Conservation (phyloP, 2,113 vertebrate genomes). For the Tonatia bakeri region DNA sequence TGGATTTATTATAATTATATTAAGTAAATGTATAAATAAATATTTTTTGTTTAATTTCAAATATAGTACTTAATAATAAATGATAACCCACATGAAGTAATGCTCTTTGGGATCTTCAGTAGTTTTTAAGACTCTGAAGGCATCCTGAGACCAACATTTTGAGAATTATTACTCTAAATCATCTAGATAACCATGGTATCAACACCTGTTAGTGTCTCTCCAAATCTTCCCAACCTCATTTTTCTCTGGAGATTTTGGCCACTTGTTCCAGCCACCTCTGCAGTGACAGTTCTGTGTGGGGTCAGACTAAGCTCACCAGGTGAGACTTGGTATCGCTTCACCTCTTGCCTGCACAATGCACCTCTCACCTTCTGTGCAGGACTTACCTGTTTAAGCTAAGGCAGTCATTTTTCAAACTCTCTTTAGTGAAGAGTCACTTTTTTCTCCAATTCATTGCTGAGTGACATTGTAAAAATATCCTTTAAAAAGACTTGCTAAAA, state of each 20-base stretch:
- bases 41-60: neutral
- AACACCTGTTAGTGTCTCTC: neutral
- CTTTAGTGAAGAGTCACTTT: neutral
- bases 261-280: neutral
- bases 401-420: neutral
- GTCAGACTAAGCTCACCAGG: neutral
- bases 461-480: neutral
- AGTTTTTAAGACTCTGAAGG: neutral
- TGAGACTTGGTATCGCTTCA: neutral
- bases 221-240: neutral
- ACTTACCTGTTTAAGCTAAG: neutral
- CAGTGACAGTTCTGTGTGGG: neutral
- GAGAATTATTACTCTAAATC: neutral
- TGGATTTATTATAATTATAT: neutral
- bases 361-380: neutral
- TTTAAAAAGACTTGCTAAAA: neutral
- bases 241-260: neutral
- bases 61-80: neutral
- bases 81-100: neutral
- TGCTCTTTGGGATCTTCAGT: neutral
- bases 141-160: neutral
- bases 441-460: neutral
- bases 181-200: neutral
- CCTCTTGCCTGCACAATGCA: neutral
- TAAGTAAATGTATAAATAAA: neutral